Conservation (phyloP, 2,797 vertebrate genomes). For the Acipenser transmontanus region DNA sequence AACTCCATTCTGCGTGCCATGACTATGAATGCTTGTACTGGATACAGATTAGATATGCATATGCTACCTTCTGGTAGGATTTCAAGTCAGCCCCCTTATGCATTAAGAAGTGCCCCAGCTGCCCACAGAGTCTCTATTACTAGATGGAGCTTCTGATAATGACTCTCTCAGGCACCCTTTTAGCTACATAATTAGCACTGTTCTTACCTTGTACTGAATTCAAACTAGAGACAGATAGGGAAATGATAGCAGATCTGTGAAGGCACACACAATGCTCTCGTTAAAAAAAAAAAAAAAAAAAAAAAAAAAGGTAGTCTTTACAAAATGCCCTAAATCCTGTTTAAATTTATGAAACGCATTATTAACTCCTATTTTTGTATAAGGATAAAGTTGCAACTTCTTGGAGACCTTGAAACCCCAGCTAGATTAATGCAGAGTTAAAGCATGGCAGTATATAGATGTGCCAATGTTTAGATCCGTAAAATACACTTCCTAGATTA, state of each 20-base stretch:
- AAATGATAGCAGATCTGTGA: conserved; percentile 15
- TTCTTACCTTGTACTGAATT: conserved; percentile 78
- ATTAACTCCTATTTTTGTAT: too few relatives aligned
- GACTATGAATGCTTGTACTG: conserved; percentile 30
- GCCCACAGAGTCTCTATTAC: conserved; percentile 75
- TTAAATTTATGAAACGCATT: not conserved
- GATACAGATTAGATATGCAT: conserved; percentile 30
- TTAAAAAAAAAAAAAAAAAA: too few relatives aligned
- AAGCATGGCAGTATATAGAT: too few relatives aligned
- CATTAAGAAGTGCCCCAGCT: conserved; percentile 46
- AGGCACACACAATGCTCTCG: not conserved
- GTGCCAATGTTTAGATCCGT: too few relatives aligned
- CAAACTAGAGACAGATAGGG: conserved; percentile 58
- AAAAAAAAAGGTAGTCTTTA: too few relatives aligned
- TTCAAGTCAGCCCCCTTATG: conserved; percentile 36
- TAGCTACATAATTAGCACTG: conserved; percentile 76
- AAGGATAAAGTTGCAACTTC: too few relatives aligned
- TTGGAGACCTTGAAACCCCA: too few relatives aligned
- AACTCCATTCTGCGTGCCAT: conserved; percentile 21
- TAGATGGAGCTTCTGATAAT: conserved; percentile 77
- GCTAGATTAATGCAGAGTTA: too few relatives aligned
- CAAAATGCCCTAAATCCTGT: too few relatives aligned
- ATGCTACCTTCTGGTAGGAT: conserved; percentile 29
- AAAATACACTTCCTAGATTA: too few relatives aligned
- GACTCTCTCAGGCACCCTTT: conserved; percentile 78